Conservation (phyloP, 2,888 invertebrate genomes). For the Tipula confusa region DNA sequence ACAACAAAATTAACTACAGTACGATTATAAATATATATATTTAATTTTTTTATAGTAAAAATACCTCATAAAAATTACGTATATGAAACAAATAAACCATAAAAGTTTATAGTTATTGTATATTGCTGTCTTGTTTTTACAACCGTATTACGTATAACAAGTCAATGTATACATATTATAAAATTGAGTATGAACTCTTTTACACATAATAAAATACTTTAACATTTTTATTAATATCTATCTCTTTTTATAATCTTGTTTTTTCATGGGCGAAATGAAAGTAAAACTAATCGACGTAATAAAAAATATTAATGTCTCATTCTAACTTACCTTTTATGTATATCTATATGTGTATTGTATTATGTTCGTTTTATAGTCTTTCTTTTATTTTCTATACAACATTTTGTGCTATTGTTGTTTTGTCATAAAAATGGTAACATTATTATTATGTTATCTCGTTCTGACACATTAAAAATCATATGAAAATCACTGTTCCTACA, state of each 20-base stretch:
- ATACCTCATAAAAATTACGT: neutral
- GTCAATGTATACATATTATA: neutral
- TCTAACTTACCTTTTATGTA: neutral
- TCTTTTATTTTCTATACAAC: neutral
- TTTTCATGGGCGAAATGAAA: conserved; percentile 16
- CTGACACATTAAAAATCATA: neutral
- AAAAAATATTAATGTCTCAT: conserved; percentile 12
- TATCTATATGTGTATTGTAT: no score
- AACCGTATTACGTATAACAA: neutral
- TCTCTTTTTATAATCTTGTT: conserved; percentile 12
- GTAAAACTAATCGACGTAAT: neutral
- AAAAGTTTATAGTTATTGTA: neutral
- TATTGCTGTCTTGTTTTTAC: neutral
- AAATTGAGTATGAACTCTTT: neutral
- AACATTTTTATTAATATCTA: conserved; percentile 15
- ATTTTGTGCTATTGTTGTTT: neutral
- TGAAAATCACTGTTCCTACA: conserved; percentile 12
- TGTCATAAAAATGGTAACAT: conserved; percentile 12
- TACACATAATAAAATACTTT: conserved; percentile 14
- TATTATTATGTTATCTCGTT: neutral
- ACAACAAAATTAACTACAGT: neutral
- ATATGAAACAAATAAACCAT: neutral
- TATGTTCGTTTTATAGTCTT: neutral
- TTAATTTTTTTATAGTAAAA: conserved; percentile 7
- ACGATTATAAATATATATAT: neutral